Evolutionary conservation across 2,888 invertebrate species (phyloP).

Genomic region (Andrena haemorrhoa): DNA sequence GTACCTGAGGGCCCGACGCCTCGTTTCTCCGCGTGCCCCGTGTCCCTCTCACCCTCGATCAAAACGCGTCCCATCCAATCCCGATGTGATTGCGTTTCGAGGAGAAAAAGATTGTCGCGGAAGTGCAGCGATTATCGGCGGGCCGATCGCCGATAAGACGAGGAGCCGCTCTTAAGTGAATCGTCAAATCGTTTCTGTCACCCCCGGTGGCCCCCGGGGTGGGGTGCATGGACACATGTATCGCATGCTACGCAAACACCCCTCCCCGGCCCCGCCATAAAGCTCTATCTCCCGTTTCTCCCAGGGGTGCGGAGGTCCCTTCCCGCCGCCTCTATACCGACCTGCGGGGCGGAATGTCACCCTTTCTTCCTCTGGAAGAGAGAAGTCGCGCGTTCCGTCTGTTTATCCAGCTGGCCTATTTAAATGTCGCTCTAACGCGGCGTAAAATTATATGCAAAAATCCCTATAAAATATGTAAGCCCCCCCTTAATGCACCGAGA

Average conservation of each 20-base stretch:
- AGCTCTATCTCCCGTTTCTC: slow-evolving; percentile 68
- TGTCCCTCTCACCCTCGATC: neutral
- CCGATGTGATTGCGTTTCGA: slow-evolving; percentile 48
- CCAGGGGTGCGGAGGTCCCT: slow-evolving; percentile 58
- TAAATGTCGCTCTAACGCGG: slow-evolving; percentile 84
- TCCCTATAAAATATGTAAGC: slow-evolving; percentile 84
- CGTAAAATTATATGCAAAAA: slow-evolving; percentile 85
- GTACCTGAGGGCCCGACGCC: slow-evolving; percentile 3
- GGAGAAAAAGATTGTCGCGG: slow-evolving; percentile 58
- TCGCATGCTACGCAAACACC: slow-evolving; percentile 83
- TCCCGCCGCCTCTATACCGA: slow-evolving; percentile 56
- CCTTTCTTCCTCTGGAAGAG: neutral
- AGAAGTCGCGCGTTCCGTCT: slow-evolving; percentile 67
- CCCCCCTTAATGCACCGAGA: slow-evolving; percentile 83
- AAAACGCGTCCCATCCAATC: slow-evolving; percentile 28
- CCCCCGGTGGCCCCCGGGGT: slow-evolving; percentile 49
- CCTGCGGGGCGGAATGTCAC: slow-evolving; percentile 32
- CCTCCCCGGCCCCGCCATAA: slow-evolving; percentile 57
- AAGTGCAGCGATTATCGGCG: slow-evolving; percentile 59
- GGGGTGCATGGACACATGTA: slow-evolving; percentile 81
- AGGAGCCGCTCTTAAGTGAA: slow-evolving; percentile 81
- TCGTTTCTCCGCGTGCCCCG: neutral
- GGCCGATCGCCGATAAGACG: slow-evolving; percentile 72
- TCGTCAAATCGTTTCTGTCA: slow-evolving; percentile 80
- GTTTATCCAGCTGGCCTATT: slow-evolving; percentile 85